Evolutionary conservation across 2,113 vertebrate species (phyloP), one percentile per base, ranked within the genome.

Genomic region (Odocoileus virginianus): DNA sequence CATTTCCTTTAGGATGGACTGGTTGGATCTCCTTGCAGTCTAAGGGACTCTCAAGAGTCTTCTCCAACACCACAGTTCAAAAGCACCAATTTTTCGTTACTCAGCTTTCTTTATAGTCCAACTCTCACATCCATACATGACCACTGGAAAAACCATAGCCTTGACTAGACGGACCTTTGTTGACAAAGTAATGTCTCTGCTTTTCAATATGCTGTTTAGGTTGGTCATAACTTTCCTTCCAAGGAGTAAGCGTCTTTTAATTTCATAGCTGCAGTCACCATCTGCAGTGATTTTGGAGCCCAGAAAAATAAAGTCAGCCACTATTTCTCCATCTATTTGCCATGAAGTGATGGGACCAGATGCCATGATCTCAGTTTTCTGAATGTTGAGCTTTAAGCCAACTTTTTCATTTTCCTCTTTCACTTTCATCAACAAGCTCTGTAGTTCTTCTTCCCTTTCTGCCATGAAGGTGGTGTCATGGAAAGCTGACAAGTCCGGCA

Each of bases 71-170:
- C 33, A n/a, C 33, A 67, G 16, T n/a, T 67, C 33, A 67, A 67
- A 67, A 67, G 61, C 61, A 67, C n/a, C 16, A n/a, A 67, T 67
- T 67, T 33, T 67, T n/a, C 0, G 0, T 33, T 0, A 7, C 16
- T n/a, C 61, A n/a, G 61, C 7, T n/a, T 67, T 67, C 61, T n/a
- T n/a, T 16, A n/a, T 2, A 5, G 33, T 19, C 61, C 61, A 67
- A 67, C 33, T 67, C 15, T 67, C 33, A 67, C 3, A 67, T 9
- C 16, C 15, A n/a, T n/a, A n/a, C 16, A 67, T 19, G 61, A 67
- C 16, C 61, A 67, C 61, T 9, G 2, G 33, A 19, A 67, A 67
- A 67, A 67, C 61, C 15, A n/a, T 9, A 64, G 61, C 61, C 33
- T 67, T n/a, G 61, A 67, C 33, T n/a, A 67, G 61, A n/a, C 1